phyloP scores from a whole-genome alignment of 2,113 vertebrate species.

The Enhydra lutris region DNA sequence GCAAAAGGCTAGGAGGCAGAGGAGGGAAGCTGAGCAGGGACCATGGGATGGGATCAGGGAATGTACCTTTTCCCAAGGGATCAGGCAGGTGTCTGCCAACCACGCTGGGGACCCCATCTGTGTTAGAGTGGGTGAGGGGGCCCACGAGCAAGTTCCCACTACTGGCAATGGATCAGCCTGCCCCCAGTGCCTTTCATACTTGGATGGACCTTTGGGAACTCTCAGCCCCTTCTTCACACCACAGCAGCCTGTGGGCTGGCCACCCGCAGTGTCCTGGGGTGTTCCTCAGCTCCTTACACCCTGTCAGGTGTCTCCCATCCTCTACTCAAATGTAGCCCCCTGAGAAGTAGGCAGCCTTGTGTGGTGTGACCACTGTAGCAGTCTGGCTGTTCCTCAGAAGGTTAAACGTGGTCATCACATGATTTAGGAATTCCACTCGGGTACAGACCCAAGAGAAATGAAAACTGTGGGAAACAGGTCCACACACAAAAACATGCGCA shows the following conservation, averaged over 20 bases:
- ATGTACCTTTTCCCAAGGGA: background rate
- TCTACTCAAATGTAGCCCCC: background rate
- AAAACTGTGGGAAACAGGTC: background rate
- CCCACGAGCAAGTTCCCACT: background rate
- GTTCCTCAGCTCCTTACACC: background rate
- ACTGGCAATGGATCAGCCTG: background rate
- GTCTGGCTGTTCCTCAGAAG: background rate
- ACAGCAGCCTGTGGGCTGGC: background rate
- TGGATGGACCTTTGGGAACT: background rate
- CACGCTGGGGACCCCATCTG: background rate
- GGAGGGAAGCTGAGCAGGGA: background rate
- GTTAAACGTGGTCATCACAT: background rate
- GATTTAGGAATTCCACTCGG: background rate
- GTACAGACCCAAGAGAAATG: background rate
- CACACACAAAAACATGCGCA: background rate
- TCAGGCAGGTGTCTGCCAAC: background rate
- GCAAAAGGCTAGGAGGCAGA: too few species aligned
- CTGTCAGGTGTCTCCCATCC: background rate
- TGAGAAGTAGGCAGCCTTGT: background rate
- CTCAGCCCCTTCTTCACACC: background rate
- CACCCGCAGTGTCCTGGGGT: background rate
- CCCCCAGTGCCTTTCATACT: background rate
- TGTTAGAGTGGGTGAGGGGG: rapidly evolving
- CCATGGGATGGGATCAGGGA: background rate
- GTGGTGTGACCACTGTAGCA: background rate